A percentile compares a stretch with the other conserved stretches of the same genome.
phyloP scores from a whole-genome alignment of 2,797 vertebrate species.

The Lepidocolaptes lacrymiger region DNA sequence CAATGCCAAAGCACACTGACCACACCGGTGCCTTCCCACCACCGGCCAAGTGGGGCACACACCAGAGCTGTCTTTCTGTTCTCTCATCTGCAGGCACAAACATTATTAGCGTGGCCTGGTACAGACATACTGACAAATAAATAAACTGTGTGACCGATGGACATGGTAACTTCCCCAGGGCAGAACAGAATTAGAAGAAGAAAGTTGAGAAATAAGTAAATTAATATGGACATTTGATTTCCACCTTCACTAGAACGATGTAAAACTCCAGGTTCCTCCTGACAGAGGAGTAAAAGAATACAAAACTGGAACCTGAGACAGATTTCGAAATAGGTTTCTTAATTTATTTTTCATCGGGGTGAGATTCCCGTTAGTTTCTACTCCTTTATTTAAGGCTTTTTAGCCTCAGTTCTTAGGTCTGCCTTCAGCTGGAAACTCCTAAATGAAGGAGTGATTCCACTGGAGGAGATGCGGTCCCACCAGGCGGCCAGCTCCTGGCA shows the following conservation, averaged over 20 bases:
- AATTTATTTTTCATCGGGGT: not conserved
- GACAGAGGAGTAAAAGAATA: not conserved
- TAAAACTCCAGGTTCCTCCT: not conserved
- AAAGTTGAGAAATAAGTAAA: not conserved
- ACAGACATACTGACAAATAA: fast-evolving
- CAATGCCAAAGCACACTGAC: not conserved
- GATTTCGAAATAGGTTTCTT: not conserved
- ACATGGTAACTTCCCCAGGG: not conserved
- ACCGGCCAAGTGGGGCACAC: fast-evolving
- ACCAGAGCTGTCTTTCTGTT: fast-evolving
- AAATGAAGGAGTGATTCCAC: not conserved
- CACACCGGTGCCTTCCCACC: fast-evolving
- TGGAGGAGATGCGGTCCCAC: fast-evolving
- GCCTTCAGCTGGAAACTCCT: not conserved
- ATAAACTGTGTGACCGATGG: fast-evolving
- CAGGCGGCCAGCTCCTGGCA: fast-evolving
- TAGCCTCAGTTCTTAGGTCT: not conserved
- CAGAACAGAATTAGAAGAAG: not conserved
- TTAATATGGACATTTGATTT: not conserved
- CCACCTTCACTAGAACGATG: fast-evolving
- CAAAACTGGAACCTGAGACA: fast-evolving
- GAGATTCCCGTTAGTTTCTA: fast-evolving
- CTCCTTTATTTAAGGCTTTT: not conserved
- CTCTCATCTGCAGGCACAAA: not conserved
- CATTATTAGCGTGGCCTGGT: fast-evolving